Evolutionary conservation across 2,797 vertebrate species (phyloP).

Genomic region (Periparus ater): DNA sequence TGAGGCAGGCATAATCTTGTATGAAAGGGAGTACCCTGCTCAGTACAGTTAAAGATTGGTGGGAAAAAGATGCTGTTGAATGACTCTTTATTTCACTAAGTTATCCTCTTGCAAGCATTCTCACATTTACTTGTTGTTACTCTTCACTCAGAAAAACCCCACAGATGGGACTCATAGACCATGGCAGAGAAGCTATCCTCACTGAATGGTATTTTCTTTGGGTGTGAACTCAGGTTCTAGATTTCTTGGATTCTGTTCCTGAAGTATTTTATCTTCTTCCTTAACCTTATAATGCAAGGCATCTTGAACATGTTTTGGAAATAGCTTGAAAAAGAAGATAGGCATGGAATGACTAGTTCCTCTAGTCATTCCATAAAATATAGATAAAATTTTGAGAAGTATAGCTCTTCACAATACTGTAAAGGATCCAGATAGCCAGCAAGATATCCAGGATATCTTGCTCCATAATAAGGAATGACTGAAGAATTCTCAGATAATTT

Average conservation of each 20-base stretch:
- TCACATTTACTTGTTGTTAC: background rate
- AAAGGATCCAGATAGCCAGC: background rate
- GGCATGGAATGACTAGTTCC: background rate
- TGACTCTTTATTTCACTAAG: background rate
- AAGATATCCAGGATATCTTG: background rate
- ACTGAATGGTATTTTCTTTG: background rate
- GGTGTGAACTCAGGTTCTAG: background rate
- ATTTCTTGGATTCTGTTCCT: background rate
- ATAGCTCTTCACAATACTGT: background rate
- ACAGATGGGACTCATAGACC: background rate
- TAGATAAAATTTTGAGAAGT: background rate
- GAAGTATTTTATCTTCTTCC: background rate
- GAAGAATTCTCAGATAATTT: background rate
- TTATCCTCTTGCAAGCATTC: background rate
- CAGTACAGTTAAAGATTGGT: background rate
- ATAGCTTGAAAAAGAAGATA: background rate
- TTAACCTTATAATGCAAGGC: background rate
- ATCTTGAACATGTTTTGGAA: background rate
- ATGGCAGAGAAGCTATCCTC: background rate
- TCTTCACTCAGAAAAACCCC: background rate
- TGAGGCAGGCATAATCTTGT: background rate
- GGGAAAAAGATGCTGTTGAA: background rate
- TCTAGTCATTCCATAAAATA: background rate
- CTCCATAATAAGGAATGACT: background rate
- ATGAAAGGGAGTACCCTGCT: background rate